These are phyloP conservation scores for Eristalis arbustorum DNA, from an alignment of 2,888 invertebrate species.

Conservation along the genomic window DNA sequence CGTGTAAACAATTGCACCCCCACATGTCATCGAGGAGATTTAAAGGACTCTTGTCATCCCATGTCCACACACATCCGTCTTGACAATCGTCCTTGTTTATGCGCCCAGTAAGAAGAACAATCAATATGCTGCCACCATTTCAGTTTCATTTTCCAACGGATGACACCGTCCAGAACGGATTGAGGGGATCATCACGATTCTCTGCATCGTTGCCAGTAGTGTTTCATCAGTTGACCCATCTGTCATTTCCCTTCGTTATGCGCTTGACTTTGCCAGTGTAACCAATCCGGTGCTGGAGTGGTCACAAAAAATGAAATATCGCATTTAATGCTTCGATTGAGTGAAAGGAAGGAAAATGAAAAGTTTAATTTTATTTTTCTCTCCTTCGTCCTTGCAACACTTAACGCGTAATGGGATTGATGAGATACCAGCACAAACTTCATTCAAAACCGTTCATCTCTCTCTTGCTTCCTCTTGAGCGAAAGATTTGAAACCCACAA, in stretches of 20 bases:
- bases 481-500: neutral
- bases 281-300: neutral
- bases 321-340: neutral
- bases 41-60: neutral
- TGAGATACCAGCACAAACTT: neutral
- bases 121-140: neutral
- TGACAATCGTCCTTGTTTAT: neutral
- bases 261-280: neutral
- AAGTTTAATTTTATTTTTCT: neutral
- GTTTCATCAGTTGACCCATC: neutral
- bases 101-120: neutral
- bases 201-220: neutral
- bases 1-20: too few relatives aligned
- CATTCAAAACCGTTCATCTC: neutral
- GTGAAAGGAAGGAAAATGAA: neutral
- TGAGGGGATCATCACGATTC: neutral
- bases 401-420: neutral
- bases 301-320: neutral
- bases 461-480: neutral
- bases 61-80: neutral
- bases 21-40: neutral
- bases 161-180: neutral
- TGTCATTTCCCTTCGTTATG: neutral
- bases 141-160: neutral
- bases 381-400: neutral